Percentiles rank a stretch among this genome's conserved stretches.
Evolutionary conservation across 2,888 invertebrate species (phyloP).

Genomic region (Tiliacea citrago): DNA sequence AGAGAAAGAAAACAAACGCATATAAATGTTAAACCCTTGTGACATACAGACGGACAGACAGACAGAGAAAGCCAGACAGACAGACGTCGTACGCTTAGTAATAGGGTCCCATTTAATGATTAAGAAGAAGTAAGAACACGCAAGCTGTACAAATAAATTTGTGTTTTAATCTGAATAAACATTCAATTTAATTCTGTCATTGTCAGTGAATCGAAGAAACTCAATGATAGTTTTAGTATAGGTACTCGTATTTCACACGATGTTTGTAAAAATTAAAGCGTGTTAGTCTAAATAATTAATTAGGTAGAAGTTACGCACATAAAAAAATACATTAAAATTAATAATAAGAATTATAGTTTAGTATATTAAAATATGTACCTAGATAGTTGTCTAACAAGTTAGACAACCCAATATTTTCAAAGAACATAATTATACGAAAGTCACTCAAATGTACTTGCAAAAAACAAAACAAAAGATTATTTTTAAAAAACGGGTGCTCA

Average conservation of each 20-base stretch:
- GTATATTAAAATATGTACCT: no score
- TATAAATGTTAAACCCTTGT: no score
- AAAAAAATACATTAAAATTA: not conserved
- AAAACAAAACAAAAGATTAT: not conserved
- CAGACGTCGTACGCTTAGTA: no score
- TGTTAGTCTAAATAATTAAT: not conserved
- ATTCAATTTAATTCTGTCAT: not conserved
- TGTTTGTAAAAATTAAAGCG: conserved; percentile 3
- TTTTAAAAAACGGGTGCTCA: no score
- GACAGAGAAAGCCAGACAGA: no score
- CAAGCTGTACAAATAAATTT: no score
- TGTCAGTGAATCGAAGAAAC: not conserved
- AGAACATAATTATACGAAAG: no score
- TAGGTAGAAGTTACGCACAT: conserved; percentile 1
- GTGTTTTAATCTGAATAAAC: not conserved
- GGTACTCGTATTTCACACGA: not conserved
- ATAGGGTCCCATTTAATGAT: no score
- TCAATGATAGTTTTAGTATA: no score
- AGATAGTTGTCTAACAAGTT: not conserved
- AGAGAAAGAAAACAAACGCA: no score
- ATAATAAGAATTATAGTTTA: not conserved
- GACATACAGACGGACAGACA: no score
- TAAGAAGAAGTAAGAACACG: no score
- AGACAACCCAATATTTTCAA: not conserved
- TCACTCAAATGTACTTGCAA: not conserved